Percentiles rank a stretch among this genome's conserved stretches.
These are phyloP conservation scores for Protobothrops mucrosquamatus DNA, from an alignment of 2,113 vertebrate species.

Conservation along the genomic window DNA sequence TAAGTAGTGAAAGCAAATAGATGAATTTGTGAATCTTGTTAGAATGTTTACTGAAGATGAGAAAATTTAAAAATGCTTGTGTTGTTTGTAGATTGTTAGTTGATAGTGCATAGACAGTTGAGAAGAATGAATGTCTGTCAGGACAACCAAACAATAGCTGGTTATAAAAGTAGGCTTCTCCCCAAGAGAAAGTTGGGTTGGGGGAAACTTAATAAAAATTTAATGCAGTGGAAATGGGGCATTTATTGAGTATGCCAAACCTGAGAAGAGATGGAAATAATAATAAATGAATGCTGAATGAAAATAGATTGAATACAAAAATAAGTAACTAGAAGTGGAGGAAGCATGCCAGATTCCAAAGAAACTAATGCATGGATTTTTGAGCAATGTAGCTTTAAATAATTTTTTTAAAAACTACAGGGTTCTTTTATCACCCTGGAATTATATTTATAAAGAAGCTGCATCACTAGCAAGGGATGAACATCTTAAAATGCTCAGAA, in stretches of 20 bases:
- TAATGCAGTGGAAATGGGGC: background rate
- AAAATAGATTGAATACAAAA: background rate
- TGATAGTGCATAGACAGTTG: too few species aligned
- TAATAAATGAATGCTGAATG: background rate
- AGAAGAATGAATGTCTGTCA: too few species aligned
- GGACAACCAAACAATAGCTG: background rate
- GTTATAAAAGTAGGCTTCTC: background rate
- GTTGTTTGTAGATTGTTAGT: too few species aligned
- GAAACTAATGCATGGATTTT: background rate
- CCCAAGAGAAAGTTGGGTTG: background rate
- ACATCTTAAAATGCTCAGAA: background rate
- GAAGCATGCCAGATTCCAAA: background rate
- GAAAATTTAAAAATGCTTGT: too few species aligned
- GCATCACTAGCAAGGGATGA: background rate
- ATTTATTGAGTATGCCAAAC: background rate
- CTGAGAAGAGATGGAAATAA: background rate
- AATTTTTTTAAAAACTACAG: background rate
- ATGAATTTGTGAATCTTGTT: background rate
- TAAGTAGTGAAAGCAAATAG: background rate
- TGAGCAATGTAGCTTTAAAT: background rate
- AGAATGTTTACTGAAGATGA: too few species aligned
- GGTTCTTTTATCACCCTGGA: background rate
- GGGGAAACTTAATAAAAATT: background rate
- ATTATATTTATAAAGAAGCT: background rate
- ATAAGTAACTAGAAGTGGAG: background rate